A percentile compares a stretch with the other conserved stretches of the same genome.
Evolutionary conservation across 2,113 vertebrate genomes (phyloP).

Genomic region (Etheostoma cragini): DNA sequence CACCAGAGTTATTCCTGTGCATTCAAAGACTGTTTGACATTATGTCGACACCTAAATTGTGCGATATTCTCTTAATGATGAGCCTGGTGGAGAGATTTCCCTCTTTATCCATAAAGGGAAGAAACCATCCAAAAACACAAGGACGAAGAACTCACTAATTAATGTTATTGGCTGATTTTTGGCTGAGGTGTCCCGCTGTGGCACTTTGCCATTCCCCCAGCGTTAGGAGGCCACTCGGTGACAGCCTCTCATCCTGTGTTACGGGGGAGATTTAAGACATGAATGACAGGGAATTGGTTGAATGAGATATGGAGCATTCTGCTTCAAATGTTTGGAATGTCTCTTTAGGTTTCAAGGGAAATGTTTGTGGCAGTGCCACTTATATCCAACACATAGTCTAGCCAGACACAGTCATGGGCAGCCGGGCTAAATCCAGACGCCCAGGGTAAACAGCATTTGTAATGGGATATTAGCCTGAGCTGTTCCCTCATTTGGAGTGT

Average conservation of each 20-base stretch:
- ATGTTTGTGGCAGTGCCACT: slow-evolving; percentile 42
- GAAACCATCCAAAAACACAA: slow-evolving; percentile 55
- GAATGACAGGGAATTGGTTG: slow-evolving; percentile 57
- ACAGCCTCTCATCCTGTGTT: slow-evolving; percentile 15
- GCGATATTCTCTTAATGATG: slow-evolving; percentile 22
- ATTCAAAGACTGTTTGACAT: neutral
- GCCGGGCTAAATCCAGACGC: slow-evolving; percentile 60
- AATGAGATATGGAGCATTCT: slow-evolving; percentile 30
- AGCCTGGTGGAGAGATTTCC: slow-evolving; percentile 2
- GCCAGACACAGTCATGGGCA: slow-evolving; percentile 56
- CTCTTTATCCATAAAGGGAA: slow-evolving; percentile 14
- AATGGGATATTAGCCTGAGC: slow-evolving; percentile 78
- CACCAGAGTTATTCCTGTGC: neutral
- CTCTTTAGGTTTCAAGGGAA: slow-evolving; percentile 43
- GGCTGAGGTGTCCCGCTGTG: slow-evolving; percentile 41
- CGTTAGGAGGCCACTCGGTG: slow-evolving; percentile 52
- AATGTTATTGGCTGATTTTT: slow-evolving; percentile 46
- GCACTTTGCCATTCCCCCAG: slow-evolving; percentile 38
- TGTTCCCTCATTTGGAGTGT: slow-evolving; percentile 78
- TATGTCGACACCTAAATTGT: slow-evolving; percentile 12
- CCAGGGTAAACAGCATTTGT: slow-evolving; percentile 71
- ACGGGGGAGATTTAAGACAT: slow-evolving; percentile 34
- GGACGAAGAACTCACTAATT: slow-evolving; percentile 58
- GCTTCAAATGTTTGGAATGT: slow-evolving; percentile 24
- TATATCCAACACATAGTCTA: slow-evolving; percentile 8